Evolutionary conservation across 2,888 invertebrate species (phyloP), one percentile per base, ranked within the genome.

Genomic region (Agrochola lychnidis): DNA sequence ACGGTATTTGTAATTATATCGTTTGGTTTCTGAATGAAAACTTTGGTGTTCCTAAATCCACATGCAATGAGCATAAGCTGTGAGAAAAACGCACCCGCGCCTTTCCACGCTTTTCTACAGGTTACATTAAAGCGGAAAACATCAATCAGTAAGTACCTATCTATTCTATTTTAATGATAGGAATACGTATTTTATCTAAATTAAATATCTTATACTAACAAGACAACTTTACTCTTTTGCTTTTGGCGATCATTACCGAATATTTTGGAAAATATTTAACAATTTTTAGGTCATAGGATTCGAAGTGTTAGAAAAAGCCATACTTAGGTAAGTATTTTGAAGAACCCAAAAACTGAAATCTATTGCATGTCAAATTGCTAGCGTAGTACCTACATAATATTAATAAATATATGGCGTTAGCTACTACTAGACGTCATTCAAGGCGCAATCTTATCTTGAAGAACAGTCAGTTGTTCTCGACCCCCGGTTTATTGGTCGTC

Each of bases 401-500:
- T 77, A 78, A 45, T 73, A 78, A 73, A 71, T 72, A 62, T 63
- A 59, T 78, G 75, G 66, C 66, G 76, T 81, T 83, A 71, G 90
- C 90, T 91, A 91, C 92, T 94, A 93, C 92, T 92, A 92, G 92
- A 94, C 91, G 94, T 94, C 94, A 93, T 92, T 92, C 90, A 90
- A 83, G 87, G 87, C 91, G 90, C 91, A 94, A 94, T 94, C 94
- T 96, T 95, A 96, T 95, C 96, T 94, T 90, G 89, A 92, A 91
- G 91, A 92, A 93, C 92, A 94, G 93, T 92, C 95, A 90, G 94
- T 93, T 94, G 94, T 95, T 92, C 91, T 91, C 92, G 91, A 94
- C 94, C 95, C 93, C 94, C 94, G 93, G 95, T 96, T 96, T 96
- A 96, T 96, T 96, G 96, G 95, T 93, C 94, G 94, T 95, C 96